Percentiles rank a stretch among this genome's conserved stretches.
Conservation (phyloP, 2,797 vertebrate genomes). For the Kryptopterus vitreolus region DNA sequence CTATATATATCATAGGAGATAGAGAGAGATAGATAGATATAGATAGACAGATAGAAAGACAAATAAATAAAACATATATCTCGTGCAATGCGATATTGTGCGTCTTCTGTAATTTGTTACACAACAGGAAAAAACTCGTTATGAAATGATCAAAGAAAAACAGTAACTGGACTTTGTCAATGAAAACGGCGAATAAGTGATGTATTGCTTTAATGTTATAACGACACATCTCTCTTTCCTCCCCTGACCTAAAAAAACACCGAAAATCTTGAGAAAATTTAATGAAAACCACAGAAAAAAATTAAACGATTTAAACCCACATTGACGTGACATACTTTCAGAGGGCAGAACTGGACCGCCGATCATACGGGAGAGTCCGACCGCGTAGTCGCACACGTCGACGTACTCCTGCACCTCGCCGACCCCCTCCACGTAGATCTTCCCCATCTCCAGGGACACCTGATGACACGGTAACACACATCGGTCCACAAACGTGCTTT, state of each 20-base stretch:
- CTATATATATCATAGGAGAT: too few relatives aligned
- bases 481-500: not conserved
- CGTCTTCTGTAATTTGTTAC: too few relatives aligned
- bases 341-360: constrained; percentile 95
- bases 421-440: constrained; percentile 93
- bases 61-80: too few relatives aligned
- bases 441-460: constrained; percentile 97
- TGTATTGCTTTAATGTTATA: not conserved
- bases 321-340: constrained; percentile 78
- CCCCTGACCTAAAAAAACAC: not conserved
- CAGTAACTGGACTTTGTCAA: not conserved
- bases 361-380: constrained; percentile 94
- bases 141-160: not conserved
- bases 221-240: not conserved
- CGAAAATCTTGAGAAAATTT: not conserved
- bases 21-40: too few relatives aligned
- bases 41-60: too few relatives aligned
- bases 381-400: constrained; percentile 95
- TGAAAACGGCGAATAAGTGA: not conserved
- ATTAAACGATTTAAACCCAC: not conserved
- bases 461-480: constrained; percentile 49
- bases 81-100: too few relatives aligned
- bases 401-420: constrained; percentile 97
- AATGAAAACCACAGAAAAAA: too few relatives aligned
- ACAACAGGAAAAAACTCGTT: too few relatives aligned